Evolutionary conservation across 2,113 vertebrate species (phyloP).

Genomic region (Microtus oregoni): DNA sequence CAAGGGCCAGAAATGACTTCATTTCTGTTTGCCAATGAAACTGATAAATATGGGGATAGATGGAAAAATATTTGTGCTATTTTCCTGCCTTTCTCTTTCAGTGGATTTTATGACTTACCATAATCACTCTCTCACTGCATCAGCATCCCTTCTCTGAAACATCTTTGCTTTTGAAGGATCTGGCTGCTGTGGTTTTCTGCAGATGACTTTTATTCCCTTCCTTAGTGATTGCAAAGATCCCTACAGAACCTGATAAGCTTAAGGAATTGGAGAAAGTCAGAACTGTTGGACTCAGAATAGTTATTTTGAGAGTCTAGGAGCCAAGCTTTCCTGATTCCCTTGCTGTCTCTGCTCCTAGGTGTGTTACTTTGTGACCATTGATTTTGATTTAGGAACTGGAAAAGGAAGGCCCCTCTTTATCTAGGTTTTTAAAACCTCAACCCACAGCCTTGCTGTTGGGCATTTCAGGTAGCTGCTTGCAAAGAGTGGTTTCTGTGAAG

Average conservation of each 20-base stretch:
- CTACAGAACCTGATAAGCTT: conserved; percentile 49
- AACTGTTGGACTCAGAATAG: conserved; percentile 15
- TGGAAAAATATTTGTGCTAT: conserved; percentile 65
- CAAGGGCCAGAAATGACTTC: conserved; percentile 63
- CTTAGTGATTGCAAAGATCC: conserved; percentile 65
- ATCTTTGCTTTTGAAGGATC: conserved; percentile 80
- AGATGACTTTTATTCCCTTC: conserved; percentile 66
- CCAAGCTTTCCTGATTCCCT: conserved; percentile 51
- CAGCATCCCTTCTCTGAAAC: conserved; percentile 77
- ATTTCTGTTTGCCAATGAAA: conserved; percentile 66
- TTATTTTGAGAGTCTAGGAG: conserved; percentile 67
- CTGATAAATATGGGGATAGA: conserved; percentile 29
- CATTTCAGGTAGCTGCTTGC: conserved; percentile 47
- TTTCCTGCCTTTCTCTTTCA: conserved; percentile 79
- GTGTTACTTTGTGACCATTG: conserved; percentile 60
- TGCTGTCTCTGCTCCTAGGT: conserved; percentile 73
- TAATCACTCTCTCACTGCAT: conserved; percentile 71
- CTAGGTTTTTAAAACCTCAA: conserved; percentile 50
- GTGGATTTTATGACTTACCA: conserved; percentile 69
- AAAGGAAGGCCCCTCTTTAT: conserved; percentile 55
- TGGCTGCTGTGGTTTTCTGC: conserved; percentile 78
- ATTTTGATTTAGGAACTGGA: conserved; percentile 63
- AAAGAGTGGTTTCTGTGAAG: conserved; percentile 60
- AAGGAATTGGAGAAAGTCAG: conserved; percentile 54
- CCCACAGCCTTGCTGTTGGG: conserved; percentile 41